phyloP scores from a whole-genome alignment of 2,797 vertebrate species.

The Heteromormyrus szaboi region DNA sequence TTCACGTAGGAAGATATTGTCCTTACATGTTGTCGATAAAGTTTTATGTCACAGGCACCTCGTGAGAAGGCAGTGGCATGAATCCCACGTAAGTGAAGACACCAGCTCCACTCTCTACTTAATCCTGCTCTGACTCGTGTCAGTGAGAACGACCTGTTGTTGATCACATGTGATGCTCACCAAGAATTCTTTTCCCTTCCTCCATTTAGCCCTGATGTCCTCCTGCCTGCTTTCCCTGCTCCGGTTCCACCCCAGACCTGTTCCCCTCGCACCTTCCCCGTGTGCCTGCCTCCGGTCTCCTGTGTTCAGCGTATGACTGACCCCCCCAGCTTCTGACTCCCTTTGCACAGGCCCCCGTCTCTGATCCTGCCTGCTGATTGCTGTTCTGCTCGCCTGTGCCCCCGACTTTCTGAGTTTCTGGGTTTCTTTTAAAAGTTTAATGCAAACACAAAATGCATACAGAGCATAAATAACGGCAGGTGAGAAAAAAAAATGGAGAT shows the following conservation, averaged over 20 bases:
- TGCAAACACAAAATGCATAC: neutral
- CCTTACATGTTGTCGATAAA: neutral
- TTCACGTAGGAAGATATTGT: neutral
- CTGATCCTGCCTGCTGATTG: neutral
- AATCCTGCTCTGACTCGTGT: neutral
- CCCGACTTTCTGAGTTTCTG: neutral
- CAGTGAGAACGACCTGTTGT: neutral
- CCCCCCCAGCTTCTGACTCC: neutral
- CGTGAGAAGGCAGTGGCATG: neutral
- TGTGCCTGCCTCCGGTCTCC: neutral
- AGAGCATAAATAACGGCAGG: neutral
- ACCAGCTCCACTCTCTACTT: neutral
- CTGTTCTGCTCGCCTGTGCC: neutral
- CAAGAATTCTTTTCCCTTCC: neutral
- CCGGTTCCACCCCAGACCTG: neutral
- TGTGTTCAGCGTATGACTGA: neutral
- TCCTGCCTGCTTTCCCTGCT: neutral
- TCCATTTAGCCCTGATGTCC: neutral
- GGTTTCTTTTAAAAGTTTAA: neutral
- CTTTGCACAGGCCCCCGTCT: neutral
- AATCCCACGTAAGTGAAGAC: neutral
- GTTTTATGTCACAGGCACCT: neutral
- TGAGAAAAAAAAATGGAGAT: neutral
- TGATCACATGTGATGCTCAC: neutral
- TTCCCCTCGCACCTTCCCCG: neutral